Percentiles rank a stretch among this genome's conserved stretches.
Evolutionary conservation across 2,113 vertebrate species (phyloP).

Genomic region (Podarcis muralis): DNA sequence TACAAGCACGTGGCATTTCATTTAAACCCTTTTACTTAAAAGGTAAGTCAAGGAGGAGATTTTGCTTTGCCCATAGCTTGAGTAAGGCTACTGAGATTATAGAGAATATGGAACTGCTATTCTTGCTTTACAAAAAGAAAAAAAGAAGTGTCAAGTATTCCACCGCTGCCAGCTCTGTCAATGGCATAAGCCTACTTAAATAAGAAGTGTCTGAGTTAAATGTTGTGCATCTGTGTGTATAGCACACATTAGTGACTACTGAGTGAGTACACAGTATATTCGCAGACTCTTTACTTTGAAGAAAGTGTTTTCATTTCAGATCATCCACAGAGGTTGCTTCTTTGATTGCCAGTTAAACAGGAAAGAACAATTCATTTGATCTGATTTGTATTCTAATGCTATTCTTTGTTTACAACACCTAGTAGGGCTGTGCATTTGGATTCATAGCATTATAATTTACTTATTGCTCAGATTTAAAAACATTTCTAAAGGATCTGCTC

Average conservation of each 20-base stretch:
- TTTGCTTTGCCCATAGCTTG: background rate
- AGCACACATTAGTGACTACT: background rate
- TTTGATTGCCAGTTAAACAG: background rate
- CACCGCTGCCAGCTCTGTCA: background rate
- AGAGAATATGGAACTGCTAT: background rate
- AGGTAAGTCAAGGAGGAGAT: background rate
- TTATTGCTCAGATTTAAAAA: background rate
- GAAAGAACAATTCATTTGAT: background rate
- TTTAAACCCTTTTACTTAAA: background rate
- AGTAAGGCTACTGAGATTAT: background rate
- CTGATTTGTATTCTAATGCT: background rate
- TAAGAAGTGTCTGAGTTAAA: conserved; percentile 19
- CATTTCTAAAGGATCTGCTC: background rate
- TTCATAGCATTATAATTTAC: background rate
- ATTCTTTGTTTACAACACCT: background rate
- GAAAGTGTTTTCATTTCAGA: conserved; percentile 1
- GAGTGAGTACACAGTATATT: background rate
- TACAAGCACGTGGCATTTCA: background rate
- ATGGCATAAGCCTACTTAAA: background rate
- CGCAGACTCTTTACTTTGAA: conserved; percentile 1
- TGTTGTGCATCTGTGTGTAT: conserved; percentile 17
- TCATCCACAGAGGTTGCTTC: background rate
- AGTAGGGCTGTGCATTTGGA: background rate
- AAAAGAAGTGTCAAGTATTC: conserved; percentile 27
- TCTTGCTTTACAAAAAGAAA: background rate